These are phyloP conservation scores for Apostichopus parvimensis DNA, from an alignment of 35 echinoderm and acorn worm genomes.

Conservation along the genomic window DNA sequence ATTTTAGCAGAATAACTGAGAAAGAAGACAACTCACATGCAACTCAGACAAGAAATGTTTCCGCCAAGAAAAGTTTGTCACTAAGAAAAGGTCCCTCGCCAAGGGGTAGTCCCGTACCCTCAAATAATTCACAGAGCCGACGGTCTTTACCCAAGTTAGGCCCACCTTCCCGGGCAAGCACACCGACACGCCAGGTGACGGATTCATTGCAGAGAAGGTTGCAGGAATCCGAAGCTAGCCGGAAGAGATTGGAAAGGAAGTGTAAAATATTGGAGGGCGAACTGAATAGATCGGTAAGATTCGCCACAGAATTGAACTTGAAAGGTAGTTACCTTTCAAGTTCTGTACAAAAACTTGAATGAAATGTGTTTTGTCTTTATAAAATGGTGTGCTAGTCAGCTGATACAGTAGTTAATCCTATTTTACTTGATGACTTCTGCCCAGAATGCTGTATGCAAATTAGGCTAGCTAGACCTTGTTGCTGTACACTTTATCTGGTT, in stretches of 20 bases:
- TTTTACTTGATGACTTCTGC: no score
- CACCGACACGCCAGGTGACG: constrained; percentile 29
- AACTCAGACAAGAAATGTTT: background rate
- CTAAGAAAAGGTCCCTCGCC: background rate
- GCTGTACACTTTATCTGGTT: no score
- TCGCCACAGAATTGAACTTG: background rate
- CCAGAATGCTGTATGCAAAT: no score
- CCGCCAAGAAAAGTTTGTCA: background rate
- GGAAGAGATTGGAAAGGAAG: constrained; percentile 14
- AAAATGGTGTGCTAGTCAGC: no score
- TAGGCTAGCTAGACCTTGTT: no score
- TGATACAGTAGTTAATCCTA: no score
- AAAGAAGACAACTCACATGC: background rate
- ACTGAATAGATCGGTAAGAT: constrained; percentile 25
- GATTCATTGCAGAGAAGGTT: constrained; percentile 22
- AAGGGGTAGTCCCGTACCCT: constrained; percentile 2
- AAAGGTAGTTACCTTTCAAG: no score
- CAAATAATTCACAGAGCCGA: background rate
- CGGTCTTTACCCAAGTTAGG: constrained; percentile 22
- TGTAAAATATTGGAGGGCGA: constrained; percentile 25
- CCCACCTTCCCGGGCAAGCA: constrained; percentile 13
- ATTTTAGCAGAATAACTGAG: background rate
- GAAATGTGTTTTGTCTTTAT: no score
- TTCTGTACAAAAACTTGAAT: no score
- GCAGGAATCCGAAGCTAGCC: constrained; percentile 1